A percentile compares a stretch with the other conserved stretches of the same genome.
phyloP scores from a whole-genome alignment of 2,888 invertebrate genomes.

The Bellardia bayeri region DNA sequence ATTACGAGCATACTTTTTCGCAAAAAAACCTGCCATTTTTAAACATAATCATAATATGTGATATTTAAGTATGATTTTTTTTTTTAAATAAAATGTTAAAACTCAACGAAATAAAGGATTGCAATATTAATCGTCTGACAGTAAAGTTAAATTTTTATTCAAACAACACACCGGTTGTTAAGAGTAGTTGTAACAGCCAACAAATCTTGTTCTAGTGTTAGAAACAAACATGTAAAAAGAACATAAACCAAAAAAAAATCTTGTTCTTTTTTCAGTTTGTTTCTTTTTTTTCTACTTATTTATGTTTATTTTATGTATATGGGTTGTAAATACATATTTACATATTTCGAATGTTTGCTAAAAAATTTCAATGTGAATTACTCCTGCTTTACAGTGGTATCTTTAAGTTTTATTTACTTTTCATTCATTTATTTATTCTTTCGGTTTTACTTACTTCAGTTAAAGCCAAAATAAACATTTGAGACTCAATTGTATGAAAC shows the following conservation, averaged over 20 bases:
- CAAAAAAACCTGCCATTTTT: too few relatives aligned
- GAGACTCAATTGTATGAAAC: background rate
- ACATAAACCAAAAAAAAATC: background rate
- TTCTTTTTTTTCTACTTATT: constrained; percentile 12
- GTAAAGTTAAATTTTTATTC: background rate
- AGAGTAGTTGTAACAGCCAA: background rate
- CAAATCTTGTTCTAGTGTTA: background rate
- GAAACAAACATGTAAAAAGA: background rate
- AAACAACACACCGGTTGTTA: background rate
- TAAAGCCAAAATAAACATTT: constrained; percentile 44
- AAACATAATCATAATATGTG: too few relatives aligned
- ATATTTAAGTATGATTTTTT: too few relatives aligned
- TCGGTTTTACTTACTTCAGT: background rate
- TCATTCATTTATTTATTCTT: constrained; percentile 12
- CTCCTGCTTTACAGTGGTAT: background rate
- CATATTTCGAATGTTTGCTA: constrained; percentile 38
- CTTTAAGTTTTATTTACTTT: background rate
- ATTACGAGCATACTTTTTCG: too few relatives aligned
- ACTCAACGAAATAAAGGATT: background rate
- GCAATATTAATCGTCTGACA: background rate
- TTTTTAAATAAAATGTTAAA: too few relatives aligned
- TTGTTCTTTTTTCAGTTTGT: constrained; percentile 1
- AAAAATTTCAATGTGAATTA: constrained; percentile 48
- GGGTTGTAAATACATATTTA: constrained; percentile 38
- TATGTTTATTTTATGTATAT: constrained; percentile 64